Evolutionary conservation across 2,113 vertebrate species (phyloP).

Genomic region (Odontesthes bonariensis): DNA sequence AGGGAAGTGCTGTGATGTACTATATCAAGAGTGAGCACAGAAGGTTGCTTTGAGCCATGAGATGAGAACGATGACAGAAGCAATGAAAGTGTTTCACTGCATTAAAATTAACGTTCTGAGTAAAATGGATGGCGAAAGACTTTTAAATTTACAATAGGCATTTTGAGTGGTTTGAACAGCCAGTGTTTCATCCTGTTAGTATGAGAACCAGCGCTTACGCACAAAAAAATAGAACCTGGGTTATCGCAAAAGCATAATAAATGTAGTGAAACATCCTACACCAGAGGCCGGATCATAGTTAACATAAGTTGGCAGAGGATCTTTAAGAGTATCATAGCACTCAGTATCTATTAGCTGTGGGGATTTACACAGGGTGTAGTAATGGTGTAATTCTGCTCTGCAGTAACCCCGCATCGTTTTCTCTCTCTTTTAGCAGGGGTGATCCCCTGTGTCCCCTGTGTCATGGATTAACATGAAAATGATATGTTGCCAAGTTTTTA

Average conservation of each 20-base stretch:
- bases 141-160: conserved; percentile 50
- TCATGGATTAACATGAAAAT: conserved; percentile 46
- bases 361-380: conserved; percentile 37
- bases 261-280: conserved; percentile 21
- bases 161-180: conserved; percentile 10
- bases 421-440: conserved; percentile 28
- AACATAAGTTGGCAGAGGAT: conserved; percentile 66
- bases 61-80: conserved; percentile 60
- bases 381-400: conserved; percentile 36
- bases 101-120: conserved; percentile 65
- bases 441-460: no score
- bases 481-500: conserved; percentile 52
- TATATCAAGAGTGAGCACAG: conserved; percentile 64
- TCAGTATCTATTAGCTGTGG: conserved; percentile 44
- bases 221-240: not conserved
- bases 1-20: conserved; percentile 69
- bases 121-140: conserved; percentile 60
- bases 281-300: conserved; percentile 53
- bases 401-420: conserved; percentile 18
- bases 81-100: conserved; percentile 70
- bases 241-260: conserved; percentile 20
- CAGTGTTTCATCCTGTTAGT: conserved; percentile 30
- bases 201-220: not conserved
- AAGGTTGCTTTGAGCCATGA: conserved; percentile 58
- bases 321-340: conserved; percentile 60